A percentile compares a stretch with the other conserved stretches of the same genome.
Conservation (phyloP, 2,797 vertebrate genomes). For the Sardinella longiceps region DNA sequence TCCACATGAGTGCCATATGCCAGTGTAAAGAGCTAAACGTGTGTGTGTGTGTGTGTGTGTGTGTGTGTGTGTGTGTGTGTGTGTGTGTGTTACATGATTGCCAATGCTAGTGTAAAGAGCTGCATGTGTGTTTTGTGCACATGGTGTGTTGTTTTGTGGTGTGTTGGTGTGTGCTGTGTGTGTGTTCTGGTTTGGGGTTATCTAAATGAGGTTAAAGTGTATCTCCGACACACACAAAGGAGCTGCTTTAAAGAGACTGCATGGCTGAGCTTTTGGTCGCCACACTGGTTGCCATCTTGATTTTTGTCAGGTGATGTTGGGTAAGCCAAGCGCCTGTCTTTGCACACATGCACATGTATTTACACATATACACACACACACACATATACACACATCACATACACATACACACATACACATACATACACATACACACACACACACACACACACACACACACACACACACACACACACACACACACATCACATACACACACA, state of each 20-base stretch:
- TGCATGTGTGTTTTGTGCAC: neutral
- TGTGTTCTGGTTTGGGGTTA: neutral
- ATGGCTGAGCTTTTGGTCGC: neutral
- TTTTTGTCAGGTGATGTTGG: neutral
- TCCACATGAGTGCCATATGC: neutral
- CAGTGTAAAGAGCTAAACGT: neutral
- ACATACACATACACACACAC: neutral
- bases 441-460: neutral
- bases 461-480: neutral
- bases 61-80: no score
- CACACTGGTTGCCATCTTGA: neutral
- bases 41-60: no score
- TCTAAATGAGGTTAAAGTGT: neutral
- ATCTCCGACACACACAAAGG: neutral
- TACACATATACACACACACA: no score
- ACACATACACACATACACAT: conserved; percentile 1
- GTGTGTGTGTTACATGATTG: neutral
- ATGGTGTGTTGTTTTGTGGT: neutral
- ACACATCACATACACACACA: conserved; percentile 2
- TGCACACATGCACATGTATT: no score
- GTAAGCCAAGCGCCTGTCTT: neutral
- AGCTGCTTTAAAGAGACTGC: neutral
- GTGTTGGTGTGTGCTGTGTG: neutral
- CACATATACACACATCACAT: neutral
- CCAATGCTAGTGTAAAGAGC: neutral